Evolutionary conservation across 2,888 invertebrate genomes (phyloP).

Genomic region (Cheilosia grossa): DNA sequence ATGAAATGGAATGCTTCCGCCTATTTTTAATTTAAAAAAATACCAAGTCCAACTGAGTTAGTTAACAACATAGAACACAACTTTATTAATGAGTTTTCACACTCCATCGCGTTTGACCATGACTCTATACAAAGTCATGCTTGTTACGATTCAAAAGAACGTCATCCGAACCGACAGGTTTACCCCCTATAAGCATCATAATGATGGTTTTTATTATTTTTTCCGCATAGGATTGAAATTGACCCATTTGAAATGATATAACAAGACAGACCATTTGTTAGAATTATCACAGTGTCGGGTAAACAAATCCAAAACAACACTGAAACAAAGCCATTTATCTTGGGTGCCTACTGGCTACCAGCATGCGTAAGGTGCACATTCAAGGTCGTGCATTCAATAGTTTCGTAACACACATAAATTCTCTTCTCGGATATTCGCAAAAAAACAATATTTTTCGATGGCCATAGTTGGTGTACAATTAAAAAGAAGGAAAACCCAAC

Average conservation of each 20-base stretch:
- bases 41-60: background rate
- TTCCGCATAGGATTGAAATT: constrained; percentile 42
- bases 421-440: constrained; percentile 41
- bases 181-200: background rate
- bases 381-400: constrained; percentile 40
- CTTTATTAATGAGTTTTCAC: constrained; percentile 15
- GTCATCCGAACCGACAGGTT: constrained; percentile 26
- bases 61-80: constrained; percentile 8
- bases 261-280: constrained; percentile 39
- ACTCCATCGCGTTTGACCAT: constrained; percentile 20
- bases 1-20: background rate
- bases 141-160: constrained; percentile 27
- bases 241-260: constrained; percentile 34
- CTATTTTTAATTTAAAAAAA: background rate
- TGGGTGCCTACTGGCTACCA: background rate
- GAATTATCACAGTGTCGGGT: constrained; percentile 32
- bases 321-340: constrained; percentile 18
- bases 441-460: constrained; percentile 24
- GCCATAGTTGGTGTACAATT: constrained; percentile 21
- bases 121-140: constrained; percentile 2
- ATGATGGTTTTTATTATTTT: constrained; percentile 1
- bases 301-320: constrained; percentile 36
- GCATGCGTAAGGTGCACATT: constrained; percentile 3
- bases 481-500: constrained; percentile 4
- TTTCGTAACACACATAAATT: constrained; percentile 48